A percentile compares a stretch with the other conserved stretches of the same genome.
phyloP scores from a whole-genome alignment of 30 jellyfish, hydroid and myxozoan genomes.

The Turritopsis rubra region DNA sequence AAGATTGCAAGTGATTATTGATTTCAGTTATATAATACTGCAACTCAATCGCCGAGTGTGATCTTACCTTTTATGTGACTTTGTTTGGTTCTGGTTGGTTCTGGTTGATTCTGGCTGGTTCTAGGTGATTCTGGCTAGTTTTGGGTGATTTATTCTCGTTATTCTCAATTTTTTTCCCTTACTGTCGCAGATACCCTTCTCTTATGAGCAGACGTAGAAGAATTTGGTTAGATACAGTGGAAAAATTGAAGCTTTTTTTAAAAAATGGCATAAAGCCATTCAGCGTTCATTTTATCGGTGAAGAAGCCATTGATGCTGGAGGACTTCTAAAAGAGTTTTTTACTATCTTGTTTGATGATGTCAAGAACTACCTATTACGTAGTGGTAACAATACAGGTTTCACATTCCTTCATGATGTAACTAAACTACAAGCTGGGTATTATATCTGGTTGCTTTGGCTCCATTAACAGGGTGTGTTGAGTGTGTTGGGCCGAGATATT shows the following conservation, averaged over 20 bases:
- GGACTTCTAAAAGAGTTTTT: slow-evolving; percentile 25
- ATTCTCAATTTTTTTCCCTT: too few relatives aligned
- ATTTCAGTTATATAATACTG: too few relatives aligned
- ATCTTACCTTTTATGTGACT: too few relatives aligned
- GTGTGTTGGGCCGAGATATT: slow-evolving; percentile 38
- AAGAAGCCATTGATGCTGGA: slow-evolving; percentile 20
- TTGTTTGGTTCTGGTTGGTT: too few relatives aligned
- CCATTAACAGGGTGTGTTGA: slow-evolving; percentile 16
- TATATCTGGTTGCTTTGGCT: slow-evolving; percentile 10
- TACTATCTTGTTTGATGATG: slow-evolving; percentile 20
- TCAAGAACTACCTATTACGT: too few relatives aligned
- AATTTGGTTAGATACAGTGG: slow-evolving; percentile 22
- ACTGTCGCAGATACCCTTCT: too few relatives aligned
- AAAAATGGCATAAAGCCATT: slow-evolving; percentile 15
- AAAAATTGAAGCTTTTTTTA: slow-evolving; percentile 8
- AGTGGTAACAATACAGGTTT: too few relatives aligned
- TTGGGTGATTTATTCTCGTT: too few relatives aligned
- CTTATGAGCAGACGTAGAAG: slow-evolving; percentile 23
- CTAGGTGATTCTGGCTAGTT: too few relatives aligned
- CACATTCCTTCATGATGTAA: slow-evolving; percentile 26
- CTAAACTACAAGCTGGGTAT: slow-evolving; percentile 11
- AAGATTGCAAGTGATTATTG: too few relatives aligned
- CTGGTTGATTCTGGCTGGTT: too few relatives aligned
- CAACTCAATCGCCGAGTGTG: too few relatives aligned
- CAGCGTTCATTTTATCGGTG: slow-evolving; percentile 31